phyloP scores from a whole-genome alignment of 2,797 vertebrate genomes.

The Ceryle rudis region DNA sequence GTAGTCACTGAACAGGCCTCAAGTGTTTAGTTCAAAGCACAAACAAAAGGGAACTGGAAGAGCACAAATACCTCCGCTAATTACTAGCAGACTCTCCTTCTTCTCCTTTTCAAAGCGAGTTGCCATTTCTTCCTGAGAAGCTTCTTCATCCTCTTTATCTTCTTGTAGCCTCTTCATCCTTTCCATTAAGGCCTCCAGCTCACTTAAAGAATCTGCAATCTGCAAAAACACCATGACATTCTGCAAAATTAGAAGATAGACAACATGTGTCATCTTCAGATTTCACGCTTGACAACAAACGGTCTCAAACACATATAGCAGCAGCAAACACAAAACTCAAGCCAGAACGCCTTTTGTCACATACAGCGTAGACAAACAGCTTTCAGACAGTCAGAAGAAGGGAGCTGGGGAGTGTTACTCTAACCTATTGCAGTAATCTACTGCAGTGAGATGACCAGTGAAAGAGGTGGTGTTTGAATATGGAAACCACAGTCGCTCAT shows the following conservation, averaged over 20 bases:
- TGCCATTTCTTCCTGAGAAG: conserved; percentile 86
- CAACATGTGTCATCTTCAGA: not conserved
- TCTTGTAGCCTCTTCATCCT: conserved; percentile 87
- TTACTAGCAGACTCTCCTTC: conserved; percentile 85
- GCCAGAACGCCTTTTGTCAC: not conserved
- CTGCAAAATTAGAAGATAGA: conserved; percentile 44
- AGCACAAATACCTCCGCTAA: conserved; percentile 80
- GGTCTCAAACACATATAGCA: not conserved
- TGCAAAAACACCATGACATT: conserved; percentile 67
- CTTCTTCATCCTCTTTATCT: conserved; percentile 83
- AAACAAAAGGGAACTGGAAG: not conserved
- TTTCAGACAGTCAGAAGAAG: not conserved
- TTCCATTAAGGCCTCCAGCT: conserved; percentile 86
- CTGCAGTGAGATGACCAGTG: not conserved
- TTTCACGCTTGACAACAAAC: not conserved
- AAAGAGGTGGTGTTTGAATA: not conserved
- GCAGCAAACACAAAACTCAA: not conserved
- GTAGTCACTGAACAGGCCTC: not conserved
- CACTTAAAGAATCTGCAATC: conserved; percentile 84
- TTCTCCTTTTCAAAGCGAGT: conserved; percentile 87
- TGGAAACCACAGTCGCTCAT: not conserved
- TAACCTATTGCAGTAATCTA: not conserved
- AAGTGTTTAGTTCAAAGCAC: not conserved
- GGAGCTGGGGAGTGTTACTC: not conserved
- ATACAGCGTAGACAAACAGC: not conserved